A percentile compares a stretch with the other conserved stretches of the same genome.
Conservation (phyloP, 1,140 invertebrate species). For the Grapholita molesta region DNA sequence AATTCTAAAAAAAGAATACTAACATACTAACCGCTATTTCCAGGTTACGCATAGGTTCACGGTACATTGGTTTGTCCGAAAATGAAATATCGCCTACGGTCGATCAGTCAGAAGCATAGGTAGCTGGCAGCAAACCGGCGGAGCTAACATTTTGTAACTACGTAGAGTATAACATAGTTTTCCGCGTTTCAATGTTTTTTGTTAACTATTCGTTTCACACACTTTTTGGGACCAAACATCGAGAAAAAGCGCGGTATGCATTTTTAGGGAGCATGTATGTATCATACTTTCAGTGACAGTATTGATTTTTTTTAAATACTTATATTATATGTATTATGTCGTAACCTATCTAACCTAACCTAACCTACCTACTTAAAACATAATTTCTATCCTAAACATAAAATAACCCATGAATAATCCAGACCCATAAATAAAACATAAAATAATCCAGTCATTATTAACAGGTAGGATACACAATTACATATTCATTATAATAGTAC, state of each 20-base stretch:
- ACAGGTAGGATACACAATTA: too few relatives aligned
- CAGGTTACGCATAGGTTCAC: conserved; percentile 22
- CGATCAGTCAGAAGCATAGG: background rate
- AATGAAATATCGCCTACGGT: background rate
- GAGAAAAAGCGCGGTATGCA: background rate
- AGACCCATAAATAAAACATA: too few relatives aligned
- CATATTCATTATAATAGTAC: too few relatives aligned
- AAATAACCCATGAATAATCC: too few relatives aligned
- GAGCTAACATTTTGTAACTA: conserved; percentile 25
- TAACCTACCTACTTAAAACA: too few relatives aligned
- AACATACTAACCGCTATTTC: conserved; percentile 33
- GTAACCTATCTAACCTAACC: too few relatives aligned
- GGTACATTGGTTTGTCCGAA: background rate
- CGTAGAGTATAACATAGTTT: conserved; percentile 19
- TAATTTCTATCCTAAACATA: too few relatives aligned
- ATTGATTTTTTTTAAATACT: too few relatives aligned
- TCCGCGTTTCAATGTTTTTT: background rate
- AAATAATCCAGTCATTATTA: too few relatives aligned
- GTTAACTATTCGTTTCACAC: background rate
- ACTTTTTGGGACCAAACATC: background rate
- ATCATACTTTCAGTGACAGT: background rate
- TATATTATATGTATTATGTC: too few relatives aligned
- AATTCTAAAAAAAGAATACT: too few relatives aligned
- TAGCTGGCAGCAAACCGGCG: conserved; percentile 21
- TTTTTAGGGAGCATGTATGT: background rate